Evolutionary conservation across 2,113 vertebrate species (phyloP), one percentile per base, ranked within the genome.

Genomic region (Paradisaea rubra): DNA sequence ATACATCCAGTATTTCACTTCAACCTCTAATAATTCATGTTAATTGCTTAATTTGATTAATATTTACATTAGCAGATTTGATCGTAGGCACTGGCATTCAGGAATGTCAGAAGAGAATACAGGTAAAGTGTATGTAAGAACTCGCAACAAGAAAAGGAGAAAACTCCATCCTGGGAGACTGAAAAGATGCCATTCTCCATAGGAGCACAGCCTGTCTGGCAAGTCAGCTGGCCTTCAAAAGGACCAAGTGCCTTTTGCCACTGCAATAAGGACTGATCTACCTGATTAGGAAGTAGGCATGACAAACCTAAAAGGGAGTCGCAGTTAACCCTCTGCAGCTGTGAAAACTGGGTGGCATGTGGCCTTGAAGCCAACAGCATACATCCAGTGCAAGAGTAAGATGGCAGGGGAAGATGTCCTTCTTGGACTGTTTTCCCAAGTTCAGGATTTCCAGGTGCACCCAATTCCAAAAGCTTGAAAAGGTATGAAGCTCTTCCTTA

Each of bases 351-450:
- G 13, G 13, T 37, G 50, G 15, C n/a, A 33, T 1, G 3, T 3
- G 1, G 45, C 52, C 61, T 70, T 50, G 54, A 78, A 84, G n/a
- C 24, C 31, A 77, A 49, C 6, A 73, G 28, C 42, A 50, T 7
- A 13, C 49, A 23, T 15, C n/a, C 1, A 64, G 15, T 6, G 2
- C 30, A 87, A 66, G 9, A 73, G 25, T 53, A 69, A 74, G 71
- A 35, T 35, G 0, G 1, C 11, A n/a, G 2, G 11, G 17, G 30
- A 59, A 4, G 35, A 18, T 1, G 0, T 53, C n/a, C 17, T 63
- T 23, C 45, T 49, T 59, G 30, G 27, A 50, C 31, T 33, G 35
- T 30, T 47, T 57, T 64, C 47, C 63, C 60, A 78, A 61, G 47
- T 35, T 81, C 35, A 66, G n/a, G 11, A 84, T 57, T 79, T 45